Conservation (phyloP, 2,113 vertebrate species). For the Cryptomyrus ogoouensis region DNA sequence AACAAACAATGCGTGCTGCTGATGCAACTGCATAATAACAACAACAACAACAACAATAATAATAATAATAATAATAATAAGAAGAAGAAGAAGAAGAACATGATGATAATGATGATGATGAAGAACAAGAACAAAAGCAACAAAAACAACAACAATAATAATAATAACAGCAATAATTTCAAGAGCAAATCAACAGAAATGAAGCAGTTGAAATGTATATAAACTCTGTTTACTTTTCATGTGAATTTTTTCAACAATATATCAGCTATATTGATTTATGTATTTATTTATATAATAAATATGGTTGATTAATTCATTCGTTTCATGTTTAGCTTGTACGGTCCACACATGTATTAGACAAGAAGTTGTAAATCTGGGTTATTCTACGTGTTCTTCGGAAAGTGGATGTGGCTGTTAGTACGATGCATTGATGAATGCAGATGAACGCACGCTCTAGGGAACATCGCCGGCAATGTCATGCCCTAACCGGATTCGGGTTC, state of each 20-base stretch:
- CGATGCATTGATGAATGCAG: neutral
- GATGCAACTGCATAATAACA: neutral
- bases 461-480: neutral
- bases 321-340: neutral
- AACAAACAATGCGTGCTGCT: neutral
- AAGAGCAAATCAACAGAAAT: neutral
- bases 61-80: neutral
- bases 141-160: neutral
- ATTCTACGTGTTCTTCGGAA: neutral
- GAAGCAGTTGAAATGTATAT: neutral
- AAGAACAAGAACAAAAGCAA: neutral
- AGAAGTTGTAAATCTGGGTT: neutral
- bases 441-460: neutral
- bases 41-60: neutral
- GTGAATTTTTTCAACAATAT: neutral
- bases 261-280: neutral
- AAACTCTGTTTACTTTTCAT: neutral
- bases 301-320: neutral
- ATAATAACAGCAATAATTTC: neutral
- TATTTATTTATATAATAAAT: neutral
- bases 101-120: neutral
- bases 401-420: neutral
- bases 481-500: neutral
- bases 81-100: neutral
- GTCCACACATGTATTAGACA: neutral